Evolutionary conservation across 1,140 invertebrate genomes (phyloP).

Genomic region (Nautilus pompilius): DNA sequence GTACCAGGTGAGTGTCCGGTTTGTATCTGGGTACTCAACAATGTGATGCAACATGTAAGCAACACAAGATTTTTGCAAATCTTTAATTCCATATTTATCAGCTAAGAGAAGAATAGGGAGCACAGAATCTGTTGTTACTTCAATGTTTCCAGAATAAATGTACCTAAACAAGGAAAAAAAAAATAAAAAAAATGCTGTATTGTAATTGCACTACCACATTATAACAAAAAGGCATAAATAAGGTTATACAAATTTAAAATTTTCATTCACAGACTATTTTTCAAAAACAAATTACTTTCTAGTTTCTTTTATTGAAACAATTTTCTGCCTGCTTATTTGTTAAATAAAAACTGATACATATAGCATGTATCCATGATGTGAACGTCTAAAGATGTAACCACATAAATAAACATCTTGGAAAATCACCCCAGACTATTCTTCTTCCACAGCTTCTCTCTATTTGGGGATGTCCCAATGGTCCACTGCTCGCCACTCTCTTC

Average conservation of each 20-base stretch:
- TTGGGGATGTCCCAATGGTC: no score
- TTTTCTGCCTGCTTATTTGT: no score
- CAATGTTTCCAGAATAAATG: constrained; percentile 39
- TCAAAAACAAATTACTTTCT: neutral
- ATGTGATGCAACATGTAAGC: constrained; percentile 48
- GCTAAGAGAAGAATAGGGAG: constrained; percentile 43
- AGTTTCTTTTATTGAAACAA: neutral
- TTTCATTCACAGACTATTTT: neutral
- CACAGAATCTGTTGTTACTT: constrained; percentile 38
- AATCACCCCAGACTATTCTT: no score
- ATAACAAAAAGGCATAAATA: neutral
- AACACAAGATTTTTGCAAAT: constrained; percentile 41
- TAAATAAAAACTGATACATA: no score
- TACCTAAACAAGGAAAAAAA: constrained; percentile 27
- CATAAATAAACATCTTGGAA: no score
- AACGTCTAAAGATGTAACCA: no score
- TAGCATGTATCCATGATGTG: no score
- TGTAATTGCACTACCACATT: neutral
- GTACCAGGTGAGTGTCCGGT: constrained; percentile 48
- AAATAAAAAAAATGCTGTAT: neutral
- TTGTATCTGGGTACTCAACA: constrained; percentile 41
- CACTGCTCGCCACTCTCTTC: no score
- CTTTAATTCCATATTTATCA: constrained; percentile 46
- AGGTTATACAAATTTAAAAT: neutral
- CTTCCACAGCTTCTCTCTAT: no score